Evolutionary conservation across 2,113 vertebrate genomes (phyloP), one percentile per base, ranked within the genome.

Genomic region (Hippocampus barbouri): DNA sequence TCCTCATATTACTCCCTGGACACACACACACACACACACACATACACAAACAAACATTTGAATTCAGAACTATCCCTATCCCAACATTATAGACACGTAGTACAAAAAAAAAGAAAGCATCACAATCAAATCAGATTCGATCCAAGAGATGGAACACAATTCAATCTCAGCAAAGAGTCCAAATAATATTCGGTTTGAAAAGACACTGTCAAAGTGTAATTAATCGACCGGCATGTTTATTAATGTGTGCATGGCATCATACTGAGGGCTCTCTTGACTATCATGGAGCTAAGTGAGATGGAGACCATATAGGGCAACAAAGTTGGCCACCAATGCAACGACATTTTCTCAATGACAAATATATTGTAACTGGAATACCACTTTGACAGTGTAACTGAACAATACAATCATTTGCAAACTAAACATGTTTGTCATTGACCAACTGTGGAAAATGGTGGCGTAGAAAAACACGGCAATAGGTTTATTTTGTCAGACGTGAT

Each of bases 1-100:
- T 90, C 91, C 90, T 89, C 92, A 93, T 93, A 91, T 87, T 91
- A 92, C 68, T 86, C 73, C 69, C 91, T 93, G 78, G 40, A 87
- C 49, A 34, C 0, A 64, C 8, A 86, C 56, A 77, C 51, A 80
- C 4, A 77, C 27, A 77, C 49, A 51, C 70, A 21, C 45, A 1
- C 1, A 1, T 30, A 68, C 1, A 16, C 30, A 34, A 34, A 34
- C 30, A 23, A 73, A 69, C 16, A 18, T 23, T 27, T 34, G 3
- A 27, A 53, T 51, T 21, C 49, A 7, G 5, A 47, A 49, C 8
- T 40, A 20, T 38, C 60, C 16, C 61, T 9, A 38, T 61, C 34
- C 34, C 34, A 38, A 38, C 34, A 61, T 8, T 30, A 34, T 2
- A 61, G 18, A 20, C 49, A 51, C 8, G 12, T 45, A 51, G 43